phyloP scores from a whole-genome alignment of 2,888 invertebrate species.

The Cephus nigrinus region DNA sequence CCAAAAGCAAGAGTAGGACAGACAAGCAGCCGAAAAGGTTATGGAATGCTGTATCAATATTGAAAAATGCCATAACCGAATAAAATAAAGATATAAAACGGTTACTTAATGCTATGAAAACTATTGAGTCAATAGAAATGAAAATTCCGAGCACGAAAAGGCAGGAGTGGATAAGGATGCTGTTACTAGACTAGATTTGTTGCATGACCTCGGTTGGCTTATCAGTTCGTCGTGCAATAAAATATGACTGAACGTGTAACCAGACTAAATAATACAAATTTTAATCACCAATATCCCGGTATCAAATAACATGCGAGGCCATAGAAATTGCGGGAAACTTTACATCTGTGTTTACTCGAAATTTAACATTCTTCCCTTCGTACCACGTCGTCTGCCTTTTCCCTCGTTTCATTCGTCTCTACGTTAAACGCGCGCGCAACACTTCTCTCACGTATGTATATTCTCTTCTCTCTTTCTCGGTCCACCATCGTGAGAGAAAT shows the following conservation, averaged over 20 bases:
- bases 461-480: not conserved
- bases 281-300: not conserved
- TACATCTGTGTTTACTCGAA: not conserved
- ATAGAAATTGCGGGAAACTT: not conserved
- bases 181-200: not conserved
- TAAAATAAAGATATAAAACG: not conserved
- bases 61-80: not conserved
- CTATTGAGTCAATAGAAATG: not conserved
- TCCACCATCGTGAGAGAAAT: not conserved
- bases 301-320: not conserved
- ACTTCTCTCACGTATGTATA: not conserved
- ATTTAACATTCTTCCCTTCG: not conserved
- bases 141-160: not conserved
- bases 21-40: not conserved
- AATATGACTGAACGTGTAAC: not conserved
- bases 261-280: not conserved
- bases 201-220: not conserved
- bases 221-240: not conserved
- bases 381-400: not conserved
- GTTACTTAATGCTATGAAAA: not conserved
- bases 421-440: not conserved
- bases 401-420: not conserved
- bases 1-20: not conserved
- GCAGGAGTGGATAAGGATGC: not conserved
- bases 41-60: not conserved